Base-by-base conservation (phyloP, 2,888 invertebrate species). In the Apocheima hispidaria region DNA sequence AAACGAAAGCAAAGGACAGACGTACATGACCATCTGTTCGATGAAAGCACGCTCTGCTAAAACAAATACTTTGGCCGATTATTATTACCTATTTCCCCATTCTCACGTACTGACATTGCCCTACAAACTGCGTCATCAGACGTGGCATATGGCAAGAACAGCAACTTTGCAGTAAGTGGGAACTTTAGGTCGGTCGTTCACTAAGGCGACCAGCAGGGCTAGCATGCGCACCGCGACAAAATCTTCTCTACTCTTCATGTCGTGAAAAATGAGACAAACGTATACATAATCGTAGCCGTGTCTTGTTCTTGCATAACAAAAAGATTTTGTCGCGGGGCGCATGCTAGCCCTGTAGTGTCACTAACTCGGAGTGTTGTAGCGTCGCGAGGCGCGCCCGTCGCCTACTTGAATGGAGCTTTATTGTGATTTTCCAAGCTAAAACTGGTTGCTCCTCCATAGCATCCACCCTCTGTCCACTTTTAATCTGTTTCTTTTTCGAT, bases 101-200 rank as follows among this genome's bases (percentile, higher is more conserved):
- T 76, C 75, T 62, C 78, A 77, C 74, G 74, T 77, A 72, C 63
- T 75, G 78, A 79, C 78, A 77, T 77, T 77, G 80, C 68, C 74
- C 80, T 72, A 72, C 60, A 69, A 70, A 74, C 55, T 70, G 68
- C 75, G 73, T 76, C 74, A 75, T 67, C 49, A 46, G 48, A 49
- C 30, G 33, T 53, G 63, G 54, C 77, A 77, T 70, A 70, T 73
- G 74, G 66, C 38, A 23, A 26, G 20, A 30, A 46, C 46, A n/a
- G 46, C 30, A 20, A 46, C 30, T 30, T 46, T 46, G 46, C 30
- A 46, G n/a, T n/a, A n/a, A n/a, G n/a, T n/a, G n/a, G 20, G 10
- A 33, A 14, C 20, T 16, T 16, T 6, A 14, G 6, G 6, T 26
- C 12, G 46, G 30, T 46, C 46, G 46, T 46, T 20, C 18, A 46